Conservation (phyloP, 2,888 invertebrate genomes). For the Steinernema hermaphroditum region DNA sequence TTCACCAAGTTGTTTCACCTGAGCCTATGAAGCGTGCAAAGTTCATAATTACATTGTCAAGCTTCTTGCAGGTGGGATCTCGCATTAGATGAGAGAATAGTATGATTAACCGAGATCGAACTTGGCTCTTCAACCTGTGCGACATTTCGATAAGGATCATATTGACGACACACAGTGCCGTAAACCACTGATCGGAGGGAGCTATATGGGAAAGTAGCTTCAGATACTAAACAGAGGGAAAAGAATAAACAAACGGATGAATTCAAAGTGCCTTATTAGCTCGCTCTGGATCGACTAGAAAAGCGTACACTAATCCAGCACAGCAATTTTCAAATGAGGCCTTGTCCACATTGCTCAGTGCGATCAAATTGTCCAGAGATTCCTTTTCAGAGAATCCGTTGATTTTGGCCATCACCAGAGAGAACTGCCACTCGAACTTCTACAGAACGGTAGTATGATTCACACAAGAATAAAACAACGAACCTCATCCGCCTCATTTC, state of each 20-base stretch:
- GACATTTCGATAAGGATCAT: slow-evolving; percentile 41
- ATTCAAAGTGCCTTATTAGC: slow-evolving; percentile 36
- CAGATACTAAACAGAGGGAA: background rate
- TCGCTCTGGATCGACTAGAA: slow-evolving; percentile 37
- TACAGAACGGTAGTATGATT: slow-evolving; percentile 15
- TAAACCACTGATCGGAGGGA: slow-evolving; percentile 35
- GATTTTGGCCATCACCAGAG: slow-evolving; percentile 27
- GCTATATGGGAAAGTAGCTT: slow-evolving; percentile 20
- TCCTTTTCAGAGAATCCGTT: slow-evolving; percentile 34
- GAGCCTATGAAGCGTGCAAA: slow-evolving; percentile 42
- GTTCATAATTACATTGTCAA: slow-evolving; percentile 54
- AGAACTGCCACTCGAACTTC: slow-evolving; percentile 35
- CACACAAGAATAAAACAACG: too few relatives aligned
- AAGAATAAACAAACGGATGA: too few relatives aligned
- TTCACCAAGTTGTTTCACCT: slow-evolving; percentile 31
- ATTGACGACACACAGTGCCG: slow-evolving; percentile 30
- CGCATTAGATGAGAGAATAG: slow-evolving; percentile 49
- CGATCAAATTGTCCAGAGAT: slow-evolving; percentile 26
- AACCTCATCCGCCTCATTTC: background rate
- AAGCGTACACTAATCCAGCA: slow-evolving; percentile 37
- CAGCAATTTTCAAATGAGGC: slow-evolving; percentile 27
- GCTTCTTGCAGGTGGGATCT: slow-evolving; percentile 43
- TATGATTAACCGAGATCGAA: slow-evolving; percentile 39
- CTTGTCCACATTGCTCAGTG: background rate
- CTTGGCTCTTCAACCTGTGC: slow-evolving; percentile 31